These are phyloP conservation scores for Agrypnia vestita DNA, from an alignment of 1,140 invertebrate species.

Conservation along the genomic window DNA sequence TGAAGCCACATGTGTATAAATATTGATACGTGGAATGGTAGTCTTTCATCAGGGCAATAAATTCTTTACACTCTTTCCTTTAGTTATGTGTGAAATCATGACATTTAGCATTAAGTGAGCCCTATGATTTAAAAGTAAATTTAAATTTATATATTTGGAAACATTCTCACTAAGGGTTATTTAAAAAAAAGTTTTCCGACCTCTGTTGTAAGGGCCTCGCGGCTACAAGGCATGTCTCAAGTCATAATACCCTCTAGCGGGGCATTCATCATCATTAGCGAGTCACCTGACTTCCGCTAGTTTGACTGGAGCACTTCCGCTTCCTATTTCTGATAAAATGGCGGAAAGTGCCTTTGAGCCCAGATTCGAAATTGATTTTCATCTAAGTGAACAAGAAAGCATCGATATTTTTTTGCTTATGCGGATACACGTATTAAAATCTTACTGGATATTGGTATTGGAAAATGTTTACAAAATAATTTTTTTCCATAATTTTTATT, in stretches of 20 bases:
- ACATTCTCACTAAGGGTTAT: not conserved
- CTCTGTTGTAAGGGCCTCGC: conserved; percentile 1
- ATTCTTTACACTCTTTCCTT: too few relatives aligned
- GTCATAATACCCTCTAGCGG: conserved; percentile 38
- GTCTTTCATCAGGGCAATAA: too few relatives aligned
- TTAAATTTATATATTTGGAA: too few relatives aligned
- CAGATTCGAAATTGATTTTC: conserved; percentile 34
- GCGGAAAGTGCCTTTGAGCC: conserved; percentile 12
- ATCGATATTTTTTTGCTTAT: not conserved
- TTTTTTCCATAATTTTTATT: too few relatives aligned
- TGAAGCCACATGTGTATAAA: too few relatives aligned
- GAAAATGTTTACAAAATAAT: too few relatives aligned
- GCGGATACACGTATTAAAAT: not conserved
- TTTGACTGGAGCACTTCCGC: conserved; percentile 46
- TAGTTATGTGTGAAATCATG: too few relatives aligned
- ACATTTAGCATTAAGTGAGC: too few relatives aligned
- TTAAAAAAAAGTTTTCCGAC: conserved; percentile 10
- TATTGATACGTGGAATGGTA: too few relatives aligned
- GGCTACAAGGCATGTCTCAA: conserved; percentile 28
- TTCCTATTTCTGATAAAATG: conserved; percentile 48
- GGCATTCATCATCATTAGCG: conserved; percentile 53
- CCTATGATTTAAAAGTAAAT: too few relatives aligned
- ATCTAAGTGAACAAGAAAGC: conserved; percentile 18
- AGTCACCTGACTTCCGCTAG: conserved; percentile 52
- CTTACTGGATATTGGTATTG: not conserved